Conservation (phyloP, 2,797 vertebrate genomes). For the Phoeniculus purpureus region DNA sequence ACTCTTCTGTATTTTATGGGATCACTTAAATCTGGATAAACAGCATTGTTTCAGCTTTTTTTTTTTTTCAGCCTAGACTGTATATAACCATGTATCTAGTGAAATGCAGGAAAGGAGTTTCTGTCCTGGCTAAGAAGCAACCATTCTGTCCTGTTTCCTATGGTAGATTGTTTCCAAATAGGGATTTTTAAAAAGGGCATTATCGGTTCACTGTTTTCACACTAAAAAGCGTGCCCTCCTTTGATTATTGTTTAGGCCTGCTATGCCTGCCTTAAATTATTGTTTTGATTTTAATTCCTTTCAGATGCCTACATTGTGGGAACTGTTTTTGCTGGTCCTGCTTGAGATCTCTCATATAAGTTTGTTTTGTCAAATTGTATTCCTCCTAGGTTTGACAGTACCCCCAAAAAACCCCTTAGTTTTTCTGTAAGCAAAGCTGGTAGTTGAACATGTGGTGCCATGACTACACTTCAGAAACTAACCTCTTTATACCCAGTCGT, state of each 20-base stretch:
- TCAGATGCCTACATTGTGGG: rapidly evolving
- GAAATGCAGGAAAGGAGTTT: background rate
- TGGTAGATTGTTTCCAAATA: background rate
- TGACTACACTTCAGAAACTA: background rate
- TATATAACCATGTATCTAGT: background rate
- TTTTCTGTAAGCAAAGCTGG: background rate
- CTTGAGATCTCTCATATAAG: background rate
- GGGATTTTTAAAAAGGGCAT: background rate
- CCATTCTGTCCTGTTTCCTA: background rate
- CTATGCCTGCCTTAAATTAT: background rate
- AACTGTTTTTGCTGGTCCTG: background rate
- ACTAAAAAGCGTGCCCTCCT: background rate
- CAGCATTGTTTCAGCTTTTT: background rate
- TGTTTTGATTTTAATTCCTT: background rate
- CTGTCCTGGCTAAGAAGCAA: background rate
- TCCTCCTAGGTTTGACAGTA: background rate
- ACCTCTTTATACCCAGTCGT: background rate
- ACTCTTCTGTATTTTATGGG: background rate
- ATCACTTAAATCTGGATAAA: background rate
- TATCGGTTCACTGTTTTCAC: background rate
- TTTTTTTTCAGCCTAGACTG: background rate
- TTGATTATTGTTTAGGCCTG: background rate
- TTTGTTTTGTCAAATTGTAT: background rate
- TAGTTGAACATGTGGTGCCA: background rate
- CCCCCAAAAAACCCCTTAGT: background rate